Percentiles rank a stretch among this genome's conserved stretches.
Conservation (phyloP, 2,113 vertebrate genomes). For the Phylloscopus whistleri region DNA sequence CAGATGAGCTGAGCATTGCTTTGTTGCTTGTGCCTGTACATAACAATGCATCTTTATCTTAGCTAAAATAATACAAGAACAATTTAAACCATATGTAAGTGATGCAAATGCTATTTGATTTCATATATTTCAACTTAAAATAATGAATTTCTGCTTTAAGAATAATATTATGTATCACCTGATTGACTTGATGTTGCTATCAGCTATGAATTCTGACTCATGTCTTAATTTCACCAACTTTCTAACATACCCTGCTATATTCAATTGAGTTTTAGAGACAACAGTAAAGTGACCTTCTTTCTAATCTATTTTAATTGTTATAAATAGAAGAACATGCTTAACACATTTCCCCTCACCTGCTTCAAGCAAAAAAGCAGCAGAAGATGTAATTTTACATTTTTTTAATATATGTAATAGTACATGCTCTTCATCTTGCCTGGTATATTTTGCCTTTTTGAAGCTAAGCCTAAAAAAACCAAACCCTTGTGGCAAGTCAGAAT, state of each 20-base stretch:
- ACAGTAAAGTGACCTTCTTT: neutral
- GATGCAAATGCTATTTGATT: neutral
- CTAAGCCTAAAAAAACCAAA: neutral
- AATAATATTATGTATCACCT: neutral
- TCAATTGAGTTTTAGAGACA: neutral
- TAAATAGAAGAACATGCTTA: neutral
- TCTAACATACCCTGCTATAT: neutral
- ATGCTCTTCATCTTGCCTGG: neutral
- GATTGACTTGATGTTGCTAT: neutral
- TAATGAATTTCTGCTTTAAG: neutral
- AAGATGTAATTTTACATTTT: neutral
- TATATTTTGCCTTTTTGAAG: neutral
- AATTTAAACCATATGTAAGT: neutral
- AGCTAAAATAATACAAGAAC: neutral
- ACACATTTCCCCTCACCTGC: neutral
- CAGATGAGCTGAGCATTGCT: neutral
- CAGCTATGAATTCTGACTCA: neutral
- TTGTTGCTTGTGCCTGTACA: neutral
- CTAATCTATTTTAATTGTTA: neutral
- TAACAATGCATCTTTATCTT: neutral
- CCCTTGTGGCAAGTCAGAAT: neutral
- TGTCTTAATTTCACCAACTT: neutral
- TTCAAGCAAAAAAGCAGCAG: slow-evolving; percentile 7
- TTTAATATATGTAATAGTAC: neutral
- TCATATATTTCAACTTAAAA: neutral